phyloP scores from a whole-genome alignment of 2,797 vertebrate species.

The Xenopus petersii region DNA sequence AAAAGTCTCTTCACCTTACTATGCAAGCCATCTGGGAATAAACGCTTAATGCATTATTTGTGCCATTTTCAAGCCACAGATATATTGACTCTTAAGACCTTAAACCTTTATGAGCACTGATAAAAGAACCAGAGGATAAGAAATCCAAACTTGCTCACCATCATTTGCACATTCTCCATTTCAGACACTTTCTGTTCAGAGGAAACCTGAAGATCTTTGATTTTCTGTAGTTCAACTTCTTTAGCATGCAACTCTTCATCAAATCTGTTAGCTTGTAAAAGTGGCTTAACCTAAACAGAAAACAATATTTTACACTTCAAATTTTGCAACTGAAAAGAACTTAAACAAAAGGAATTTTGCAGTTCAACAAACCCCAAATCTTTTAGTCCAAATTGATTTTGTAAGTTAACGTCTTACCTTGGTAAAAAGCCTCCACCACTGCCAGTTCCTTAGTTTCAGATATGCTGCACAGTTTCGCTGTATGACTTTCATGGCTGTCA shows the following conservation, averaged over 20 bases:
- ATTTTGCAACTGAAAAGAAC: no score
- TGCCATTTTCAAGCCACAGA: no score
- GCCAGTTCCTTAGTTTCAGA: slow-evolving; percentile 96
- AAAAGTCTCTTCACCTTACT: no score
- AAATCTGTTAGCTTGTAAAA: slow-evolving; percentile 93
- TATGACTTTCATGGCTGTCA: slow-evolving; percentile 97
- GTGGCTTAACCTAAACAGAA: slow-evolving; percentile 84
- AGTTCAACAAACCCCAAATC: no score
- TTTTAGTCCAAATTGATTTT: no score
- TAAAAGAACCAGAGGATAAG: no score
- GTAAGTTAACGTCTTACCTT: slow-evolving; percentile 71
- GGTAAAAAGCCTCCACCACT: slow-evolving; percentile 98
- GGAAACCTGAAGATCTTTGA: slow-evolving; percentile 82
- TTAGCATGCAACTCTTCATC: slow-evolving; percentile 96
- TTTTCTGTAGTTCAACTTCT: slow-evolving; percentile 86
- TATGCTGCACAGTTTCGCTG: slow-evolving; percentile 98
- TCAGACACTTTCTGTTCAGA: slow-evolving; percentile 82
- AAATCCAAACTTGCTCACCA: slow-evolving; percentile 66
- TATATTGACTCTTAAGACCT: no score
- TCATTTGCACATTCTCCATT: slow-evolving; percentile 82
- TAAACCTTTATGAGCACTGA: no score
- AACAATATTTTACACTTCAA: not conserved
- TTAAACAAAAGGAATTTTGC: no score
- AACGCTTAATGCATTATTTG: no score
- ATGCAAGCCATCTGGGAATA: no score